Evolutionary conservation across 2,888 invertebrate species (phyloP).

Genomic region (Eupeodes luniger): DNA sequence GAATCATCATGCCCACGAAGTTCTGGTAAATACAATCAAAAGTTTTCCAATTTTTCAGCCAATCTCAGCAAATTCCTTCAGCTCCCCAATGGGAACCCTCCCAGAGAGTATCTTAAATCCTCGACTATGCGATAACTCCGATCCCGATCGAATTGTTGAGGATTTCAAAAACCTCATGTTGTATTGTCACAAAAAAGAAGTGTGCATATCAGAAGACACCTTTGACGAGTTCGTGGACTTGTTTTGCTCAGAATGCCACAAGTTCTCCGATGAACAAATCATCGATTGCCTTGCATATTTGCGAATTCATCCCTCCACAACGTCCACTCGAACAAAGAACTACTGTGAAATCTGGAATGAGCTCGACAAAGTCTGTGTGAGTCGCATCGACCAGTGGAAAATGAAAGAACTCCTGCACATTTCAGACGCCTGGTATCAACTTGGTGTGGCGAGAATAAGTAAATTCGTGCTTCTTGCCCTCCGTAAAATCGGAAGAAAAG

Average conservation of each 20-base stretch:
- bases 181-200: slow-evolving; percentile 77
- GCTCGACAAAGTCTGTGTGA: slow-evolving; percentile 88
- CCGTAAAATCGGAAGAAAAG: slow-evolving; percentile 86
- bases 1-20: slow-evolving; percentile 81
- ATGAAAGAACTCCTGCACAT: slow-evolving; percentile 86
- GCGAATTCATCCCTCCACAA: slow-evolving; percentile 85
- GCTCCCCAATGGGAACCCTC: slow-evolving; percentile 6
- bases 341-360: slow-evolving; percentile 88
- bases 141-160: slow-evolving; percentile 75
- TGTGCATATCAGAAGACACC: slow-evolving; percentile 79
- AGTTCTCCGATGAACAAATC: slow-evolving; percentile 86
- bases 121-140: background rate
- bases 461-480: slow-evolving; percentile 86
- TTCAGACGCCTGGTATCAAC: slow-evolving; percentile 87
- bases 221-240: slow-evolving; percentile 79
- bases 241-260: slow-evolving; percentile 85
- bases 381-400: slow-evolving; percentile 85
- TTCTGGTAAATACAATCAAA: slow-evolving; percentile 79
- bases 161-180: slow-evolving; percentile 78
- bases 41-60: slow-evolving; percentile 79
- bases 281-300: slow-evolving; percentile 85
- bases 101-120: slow-evolving; percentile 71
- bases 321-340: slow-evolving; percentile 86
- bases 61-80: background rate
- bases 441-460: slow-evolving; percentile 85